Conservation (phyloP, 2,888 invertebrate genomes). For the Dione vanillae region DNA sequence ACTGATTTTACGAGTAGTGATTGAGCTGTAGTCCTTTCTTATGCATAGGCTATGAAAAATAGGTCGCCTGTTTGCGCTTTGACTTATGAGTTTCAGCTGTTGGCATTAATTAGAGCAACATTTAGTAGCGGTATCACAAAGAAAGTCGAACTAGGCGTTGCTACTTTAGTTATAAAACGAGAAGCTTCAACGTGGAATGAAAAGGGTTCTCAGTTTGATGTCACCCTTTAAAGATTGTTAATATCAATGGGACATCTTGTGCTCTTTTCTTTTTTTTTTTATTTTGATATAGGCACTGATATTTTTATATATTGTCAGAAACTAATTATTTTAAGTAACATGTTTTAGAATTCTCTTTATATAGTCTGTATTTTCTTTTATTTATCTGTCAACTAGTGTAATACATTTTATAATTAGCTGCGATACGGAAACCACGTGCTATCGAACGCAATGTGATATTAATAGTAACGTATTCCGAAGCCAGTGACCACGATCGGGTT, state of each 20-base stretch:
- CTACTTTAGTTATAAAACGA: background rate
- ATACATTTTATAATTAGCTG: background rate
- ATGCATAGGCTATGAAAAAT: conserved; percentile 16
- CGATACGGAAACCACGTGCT: conserved; percentile 33
- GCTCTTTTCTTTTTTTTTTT: background rate
- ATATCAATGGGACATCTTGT: background rate
- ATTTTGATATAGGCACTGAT: background rate
- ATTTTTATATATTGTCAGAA: background rate
- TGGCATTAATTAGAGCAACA: conserved; percentile 13
- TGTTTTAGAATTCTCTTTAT: background rate
- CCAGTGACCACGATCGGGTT: conserved; percentile 67
- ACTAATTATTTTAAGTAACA: background rate
- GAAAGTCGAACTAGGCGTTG: conserved; percentile 4
- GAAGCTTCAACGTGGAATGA: background rate
- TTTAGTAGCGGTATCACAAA: conserved; percentile 4
- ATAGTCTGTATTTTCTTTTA: background rate
- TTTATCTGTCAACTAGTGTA: background rate
- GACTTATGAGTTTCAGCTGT: conserved; percentile 16
- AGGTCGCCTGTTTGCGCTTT: background rate
- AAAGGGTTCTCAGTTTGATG: background rate
- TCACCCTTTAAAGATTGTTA: background rate
- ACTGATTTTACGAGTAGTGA: conserved; percentile 39
- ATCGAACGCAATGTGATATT: conserved; percentile 34
- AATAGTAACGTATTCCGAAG: conserved; percentile 57
- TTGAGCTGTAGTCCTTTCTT: conserved; percentile 20